phyloP scores from a whole-genome alignment of 2,797 vertebrate species.

The Falco cherrug region DNA sequence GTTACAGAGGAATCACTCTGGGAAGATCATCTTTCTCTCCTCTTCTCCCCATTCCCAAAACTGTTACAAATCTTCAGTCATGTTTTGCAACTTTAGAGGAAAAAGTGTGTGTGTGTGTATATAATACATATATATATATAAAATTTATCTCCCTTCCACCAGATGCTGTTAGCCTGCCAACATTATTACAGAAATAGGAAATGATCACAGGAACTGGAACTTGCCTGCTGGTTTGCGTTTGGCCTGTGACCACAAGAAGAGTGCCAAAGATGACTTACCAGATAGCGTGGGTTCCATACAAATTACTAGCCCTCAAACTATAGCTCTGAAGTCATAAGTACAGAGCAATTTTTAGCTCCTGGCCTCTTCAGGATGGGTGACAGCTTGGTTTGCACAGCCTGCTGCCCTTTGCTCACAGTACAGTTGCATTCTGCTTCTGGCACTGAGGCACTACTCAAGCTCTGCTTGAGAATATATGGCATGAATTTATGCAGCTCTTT shows the following conservation, averaged over 20 bases:
- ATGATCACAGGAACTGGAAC: background rate
- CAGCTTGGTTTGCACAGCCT: background rate
- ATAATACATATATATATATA: background rate
- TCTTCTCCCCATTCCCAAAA: background rate
- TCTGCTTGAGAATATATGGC: background rate
- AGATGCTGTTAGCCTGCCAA: background rate
- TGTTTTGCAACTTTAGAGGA: background rate
- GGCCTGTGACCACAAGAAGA: background rate
- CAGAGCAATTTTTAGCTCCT: background rate
- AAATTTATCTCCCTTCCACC: background rate
- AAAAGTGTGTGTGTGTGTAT: background rate
- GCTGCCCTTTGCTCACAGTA: background rate
- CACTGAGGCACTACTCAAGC: background rate
- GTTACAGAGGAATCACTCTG: background rate
- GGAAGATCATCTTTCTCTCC: background rate
- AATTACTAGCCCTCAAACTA: background rate
- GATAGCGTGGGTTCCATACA: background rate
- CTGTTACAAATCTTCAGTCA: background rate
- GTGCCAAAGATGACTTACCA: background rate
- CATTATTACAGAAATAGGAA: background rate
- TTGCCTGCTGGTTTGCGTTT: constrained; percentile 16
- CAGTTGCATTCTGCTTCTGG: background rate
- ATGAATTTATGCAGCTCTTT: background rate
- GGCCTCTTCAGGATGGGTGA: background rate
- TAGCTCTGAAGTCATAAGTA: background rate